Percentiles rank a stretch among this genome's conserved stretches.
Evolutionary conservation across 2,113 vertebrate genomes (phyloP).

Genomic region (Bagarius yarrelli): DNA sequence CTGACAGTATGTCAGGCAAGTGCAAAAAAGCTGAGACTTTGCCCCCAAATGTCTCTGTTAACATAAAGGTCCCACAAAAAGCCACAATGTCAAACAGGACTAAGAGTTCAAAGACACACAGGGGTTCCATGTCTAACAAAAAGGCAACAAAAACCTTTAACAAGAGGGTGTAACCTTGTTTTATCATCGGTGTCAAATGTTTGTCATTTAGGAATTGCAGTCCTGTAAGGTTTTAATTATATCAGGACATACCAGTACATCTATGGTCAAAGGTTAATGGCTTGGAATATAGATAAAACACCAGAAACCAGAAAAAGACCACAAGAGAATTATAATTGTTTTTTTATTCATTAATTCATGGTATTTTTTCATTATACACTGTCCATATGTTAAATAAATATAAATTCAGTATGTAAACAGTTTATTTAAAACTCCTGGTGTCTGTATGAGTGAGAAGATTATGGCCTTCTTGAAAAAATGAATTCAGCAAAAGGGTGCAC

Average conservation of each 20-base stretch:
- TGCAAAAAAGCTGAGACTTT: background rate
- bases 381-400: background rate
- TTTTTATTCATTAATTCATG: constrained; percentile 1
- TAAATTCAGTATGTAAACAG: background rate
- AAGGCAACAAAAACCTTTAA: background rate
- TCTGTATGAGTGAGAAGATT: background rate
- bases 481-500: constrained; percentile 19
- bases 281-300: background rate
- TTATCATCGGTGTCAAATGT: background rate
- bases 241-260: background rate
- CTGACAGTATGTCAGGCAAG: constrained; percentile 13
- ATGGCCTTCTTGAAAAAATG: constrained; percentile 9
- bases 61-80: constrained; percentile 14
- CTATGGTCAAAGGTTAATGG: background rate
- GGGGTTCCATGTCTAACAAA: constrained; percentile 5
- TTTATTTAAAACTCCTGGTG: background rate
- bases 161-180: constrained; percentile 10
- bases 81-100: constrained; percentile 1
- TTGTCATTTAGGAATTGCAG: background rate
- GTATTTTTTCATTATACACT: background rate
- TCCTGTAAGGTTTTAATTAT: background rate
- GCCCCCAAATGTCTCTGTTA: constrained; percentile 1
- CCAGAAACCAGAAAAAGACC: background rate
- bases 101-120: constrained; percentile 37
- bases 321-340: background rate